Evolutionary conservation across 2,113 vertebrate species (phyloP).

Genomic region (Python bivittatus): DNA sequence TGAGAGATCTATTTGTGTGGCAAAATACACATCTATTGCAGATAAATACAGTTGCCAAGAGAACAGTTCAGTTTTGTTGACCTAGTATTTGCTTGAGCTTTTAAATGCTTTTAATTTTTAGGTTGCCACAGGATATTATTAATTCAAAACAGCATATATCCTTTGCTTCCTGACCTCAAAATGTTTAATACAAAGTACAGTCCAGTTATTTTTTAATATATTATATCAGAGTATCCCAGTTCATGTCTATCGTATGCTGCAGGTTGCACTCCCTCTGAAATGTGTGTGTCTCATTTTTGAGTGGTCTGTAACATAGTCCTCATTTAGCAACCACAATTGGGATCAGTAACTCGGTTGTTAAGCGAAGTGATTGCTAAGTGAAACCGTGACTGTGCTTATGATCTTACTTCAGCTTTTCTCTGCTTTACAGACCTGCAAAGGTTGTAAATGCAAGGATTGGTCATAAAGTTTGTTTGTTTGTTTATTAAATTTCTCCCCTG

Average conservation of each 20-base stretch:
- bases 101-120: neutral
- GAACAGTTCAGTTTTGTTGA: neutral
- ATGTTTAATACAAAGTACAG: neutral
- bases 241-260: neutral
- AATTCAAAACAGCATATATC: neutral
- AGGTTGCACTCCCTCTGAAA: neutral
- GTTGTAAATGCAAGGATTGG: too few species aligned
- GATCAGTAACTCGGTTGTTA: neutral
- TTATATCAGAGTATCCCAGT: neutral
- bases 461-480: too few species aligned
- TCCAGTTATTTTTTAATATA: neutral
- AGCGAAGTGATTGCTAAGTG: neutral
- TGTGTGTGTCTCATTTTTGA: neutral
- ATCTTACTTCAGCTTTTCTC: too few species aligned
- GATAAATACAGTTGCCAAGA: neutral
- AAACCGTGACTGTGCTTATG: too few species aligned
- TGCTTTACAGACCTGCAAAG: too few species aligned
- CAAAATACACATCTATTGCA: neutral
- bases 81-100: neutral
- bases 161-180: neutral
- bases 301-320: neutral
- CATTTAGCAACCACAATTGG: neutral
- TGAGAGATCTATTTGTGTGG: neutral
- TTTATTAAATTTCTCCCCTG: too few species aligned
- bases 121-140: constrained; percentile 4